A percentile compares a stretch with the other conserved stretches of the same genome.
phyloP scores from a whole-genome alignment of 2,888 invertebrate genomes.

The Lordiphosa fenestrarum region DNA sequence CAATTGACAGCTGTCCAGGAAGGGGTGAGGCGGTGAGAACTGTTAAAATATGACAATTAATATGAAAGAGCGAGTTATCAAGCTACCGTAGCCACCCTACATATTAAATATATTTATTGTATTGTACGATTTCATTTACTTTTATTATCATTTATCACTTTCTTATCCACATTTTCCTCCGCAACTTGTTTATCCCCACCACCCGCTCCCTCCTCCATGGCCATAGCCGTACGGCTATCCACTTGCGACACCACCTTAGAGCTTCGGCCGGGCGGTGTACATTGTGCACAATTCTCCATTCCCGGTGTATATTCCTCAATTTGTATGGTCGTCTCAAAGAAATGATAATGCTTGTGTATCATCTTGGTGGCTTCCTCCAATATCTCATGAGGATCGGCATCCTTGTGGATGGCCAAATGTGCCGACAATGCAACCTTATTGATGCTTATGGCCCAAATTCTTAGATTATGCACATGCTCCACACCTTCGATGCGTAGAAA shows the following conservation, averaged over 20 bases:
- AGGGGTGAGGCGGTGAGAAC: not conserved
- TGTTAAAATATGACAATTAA: not conserved
- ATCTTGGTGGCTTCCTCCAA: constrained; percentile 45
- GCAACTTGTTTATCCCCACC: not conserved
- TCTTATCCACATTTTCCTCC: not conserved
- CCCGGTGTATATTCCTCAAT: constrained; percentile 50
- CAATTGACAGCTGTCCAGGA: no score
- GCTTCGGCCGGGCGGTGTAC: constrained; percentile 15
- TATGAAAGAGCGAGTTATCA: no score
- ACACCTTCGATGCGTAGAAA: constrained; percentile 60
- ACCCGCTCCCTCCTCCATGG: constrained; percentile 12
- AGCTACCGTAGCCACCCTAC: no score
- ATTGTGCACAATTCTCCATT: constrained; percentile 50
- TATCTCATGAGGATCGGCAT: constrained; percentile 57
- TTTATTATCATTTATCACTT: not conserved
- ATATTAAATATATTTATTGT: not conserved
- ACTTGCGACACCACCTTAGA: not conserved
- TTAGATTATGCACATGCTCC: constrained; percentile 58
- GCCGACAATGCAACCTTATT: constrained; percentile 60
- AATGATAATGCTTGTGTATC: constrained; percentile 48
- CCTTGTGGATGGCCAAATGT: constrained; percentile 49
- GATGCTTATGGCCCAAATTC: constrained; percentile 60
- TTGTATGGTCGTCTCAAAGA: constrained; percentile 64
- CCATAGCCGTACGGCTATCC: not conserved
- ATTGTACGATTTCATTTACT: not conserved